These are phyloP conservation scores for Ferdinandea cuprea DNA, from an alignment of 2,888 invertebrate species.

Conservation along the genomic window DNA sequence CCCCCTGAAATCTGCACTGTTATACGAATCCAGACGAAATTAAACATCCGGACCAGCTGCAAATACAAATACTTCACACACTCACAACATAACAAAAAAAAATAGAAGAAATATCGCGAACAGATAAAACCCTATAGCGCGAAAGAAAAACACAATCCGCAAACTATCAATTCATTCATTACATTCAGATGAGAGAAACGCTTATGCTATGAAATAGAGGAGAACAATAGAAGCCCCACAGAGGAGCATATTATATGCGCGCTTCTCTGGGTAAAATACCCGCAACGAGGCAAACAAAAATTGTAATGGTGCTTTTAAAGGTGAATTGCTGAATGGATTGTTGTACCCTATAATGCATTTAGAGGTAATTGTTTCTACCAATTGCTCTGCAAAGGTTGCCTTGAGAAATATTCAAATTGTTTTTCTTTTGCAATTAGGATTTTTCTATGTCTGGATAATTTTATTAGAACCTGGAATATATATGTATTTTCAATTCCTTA, in stretches of 20 bases:
- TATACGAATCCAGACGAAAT: slow-evolving; percentile 17
- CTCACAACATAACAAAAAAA: too few relatives aligned
- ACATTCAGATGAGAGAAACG: slow-evolving; percentile 15
- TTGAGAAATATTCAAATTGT: too few relatives aligned
- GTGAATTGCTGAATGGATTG: too few relatives aligned
- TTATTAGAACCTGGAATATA: too few relatives aligned
- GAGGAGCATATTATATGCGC: background rate
- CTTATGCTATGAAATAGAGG: background rate
- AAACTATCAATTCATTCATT: slow-evolving; percentile 21
- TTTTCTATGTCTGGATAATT: too few relatives aligned
- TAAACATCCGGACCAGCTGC: slow-evolving; percentile 21
- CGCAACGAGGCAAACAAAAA: background rate
- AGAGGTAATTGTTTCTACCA: too few relatives aligned
- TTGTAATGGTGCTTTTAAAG: background rate
- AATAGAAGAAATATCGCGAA: background rate
- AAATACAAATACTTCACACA: background rate
- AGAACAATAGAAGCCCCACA: slow-evolving; percentile 4
- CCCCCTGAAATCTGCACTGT: background rate
- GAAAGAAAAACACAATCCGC: background rate
- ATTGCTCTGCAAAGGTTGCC: too few relatives aligned
- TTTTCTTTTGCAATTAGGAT: too few relatives aligned
- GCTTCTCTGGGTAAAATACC: background rate
- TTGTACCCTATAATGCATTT: too few relatives aligned
- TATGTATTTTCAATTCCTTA: too few relatives aligned
- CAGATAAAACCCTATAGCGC: background rate